Base-by-base conservation (phyloP, 1,140 invertebrate genomes). In the Laodelphax striatellus region DNA sequence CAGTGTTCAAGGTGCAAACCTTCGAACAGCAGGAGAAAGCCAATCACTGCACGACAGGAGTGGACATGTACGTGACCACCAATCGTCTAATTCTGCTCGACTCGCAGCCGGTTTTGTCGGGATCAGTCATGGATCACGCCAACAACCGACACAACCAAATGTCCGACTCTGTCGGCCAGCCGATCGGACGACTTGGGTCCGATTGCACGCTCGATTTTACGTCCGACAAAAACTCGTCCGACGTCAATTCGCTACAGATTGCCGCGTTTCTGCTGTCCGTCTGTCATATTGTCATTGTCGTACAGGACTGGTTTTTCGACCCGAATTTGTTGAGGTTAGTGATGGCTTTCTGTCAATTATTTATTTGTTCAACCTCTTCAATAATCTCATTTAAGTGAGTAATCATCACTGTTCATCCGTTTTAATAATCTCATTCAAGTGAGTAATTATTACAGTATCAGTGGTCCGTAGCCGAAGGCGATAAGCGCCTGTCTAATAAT, bases 271-370 rank as follows among this genome's bases (percentile, higher is more conserved):
- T 95, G 22, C 82, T 94, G 72, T 86, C 87, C 13, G 84, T 94
- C n/a, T 94, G 92, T 69, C 91, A 96, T 73, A 80, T 93, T 0
- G 77, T 95, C 5, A 79, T 96, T 57, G 79, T 92, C 52, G 84
- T 90, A 0, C 84, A 94, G 69, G 91, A 95, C 70, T 91, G 86
- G 83, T 90, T 90, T 69, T 77, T 86, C 17, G 90, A 93, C 75
- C 81, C 80, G 2, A 86, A 84, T 74, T 70, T 87, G 57, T 66
- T 87, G 10, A 81, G 83, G 83, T 84, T 70, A 64, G 54, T n/a
- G n/a, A n/a, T n/a, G n/a, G n/a, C n/a, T n/a, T n/a, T n/a, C n/a
- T n/a, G n/a, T n/a, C n/a, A 28, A 28, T 28, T 28, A 28, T 28
- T 28, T 28, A 38, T 61, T 55, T 43, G 28, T 55, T 19, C 60